These are phyloP conservation scores for Datnioides undecimradiatus DNA, from an alignment of 2,113 vertebrate genomes.

Conservation along the genomic window DNA sequence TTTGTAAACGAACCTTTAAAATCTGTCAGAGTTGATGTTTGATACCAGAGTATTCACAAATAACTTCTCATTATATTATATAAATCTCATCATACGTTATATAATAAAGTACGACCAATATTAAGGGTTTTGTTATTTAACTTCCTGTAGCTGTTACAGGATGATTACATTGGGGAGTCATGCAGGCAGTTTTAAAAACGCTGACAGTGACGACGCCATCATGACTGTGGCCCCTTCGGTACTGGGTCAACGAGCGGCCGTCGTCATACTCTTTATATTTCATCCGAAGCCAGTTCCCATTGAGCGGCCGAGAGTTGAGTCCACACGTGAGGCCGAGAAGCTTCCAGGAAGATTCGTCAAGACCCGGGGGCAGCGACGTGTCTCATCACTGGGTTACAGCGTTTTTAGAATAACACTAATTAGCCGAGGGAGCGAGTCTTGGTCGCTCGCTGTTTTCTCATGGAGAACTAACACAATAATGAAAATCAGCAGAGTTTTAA, in stretches of 20 bases:
- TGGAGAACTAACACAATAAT: constrained; percentile 60
- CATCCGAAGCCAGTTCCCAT: not conserved
- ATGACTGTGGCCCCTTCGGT: not conserved
- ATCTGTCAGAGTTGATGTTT: not conserved
- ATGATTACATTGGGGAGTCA: not conserved
- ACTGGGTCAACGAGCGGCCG: constrained; percentile 2
- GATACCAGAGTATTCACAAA: too few species aligned
- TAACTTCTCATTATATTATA: too few species aligned
- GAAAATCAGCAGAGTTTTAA: constrained; percentile 51
- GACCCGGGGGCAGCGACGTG: not conserved
- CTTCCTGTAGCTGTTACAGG: not conserved
- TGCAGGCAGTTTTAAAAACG: not conserved
- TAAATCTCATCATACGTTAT: too few species aligned
- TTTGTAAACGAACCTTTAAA: not conserved
- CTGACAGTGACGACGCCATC: not conserved
- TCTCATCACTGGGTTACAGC: not conserved
- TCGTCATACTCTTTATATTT: constrained; percentile 8
- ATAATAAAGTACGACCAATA: not conserved
- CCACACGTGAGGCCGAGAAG: not conserved
- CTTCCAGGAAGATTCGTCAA: not conserved
- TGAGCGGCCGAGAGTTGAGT: not conserved
- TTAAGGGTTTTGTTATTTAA: not conserved
- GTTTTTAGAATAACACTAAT: constrained; percentile 16
- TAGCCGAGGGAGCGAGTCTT: constrained; percentile 21
- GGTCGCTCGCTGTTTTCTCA: constrained; percentile 38